A percentile compares a stretch with the other conserved stretches of the same genome.
Conservation (phyloP, 2,888 invertebrate species). For the Carcina quercana region DNA sequence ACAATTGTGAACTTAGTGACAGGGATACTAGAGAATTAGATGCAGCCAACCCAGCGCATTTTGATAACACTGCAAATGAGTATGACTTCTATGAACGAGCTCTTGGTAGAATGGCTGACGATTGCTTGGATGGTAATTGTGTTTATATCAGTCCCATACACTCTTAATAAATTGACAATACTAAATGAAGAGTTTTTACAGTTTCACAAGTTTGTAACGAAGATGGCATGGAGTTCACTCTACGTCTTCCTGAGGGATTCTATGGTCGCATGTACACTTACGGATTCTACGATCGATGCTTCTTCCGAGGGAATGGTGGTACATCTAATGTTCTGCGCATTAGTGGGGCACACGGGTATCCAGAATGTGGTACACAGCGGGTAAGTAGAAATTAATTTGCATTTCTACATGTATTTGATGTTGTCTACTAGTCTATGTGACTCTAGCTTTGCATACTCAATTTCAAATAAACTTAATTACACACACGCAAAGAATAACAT, state of each 20-base stretch:
- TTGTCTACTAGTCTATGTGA: no score
- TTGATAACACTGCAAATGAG: slow-evolving; percentile 88
- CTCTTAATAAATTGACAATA: not conserved
- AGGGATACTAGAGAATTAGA: slow-evolving; percentile 89
- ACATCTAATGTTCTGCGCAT: slow-evolving; percentile 88
- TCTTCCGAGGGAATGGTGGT: slow-evolving; percentile 93
- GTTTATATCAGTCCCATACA: not conserved
- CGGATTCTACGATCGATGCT: slow-evolving; percentile 92
- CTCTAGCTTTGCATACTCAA: no score
- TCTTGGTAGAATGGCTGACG: slow-evolving; percentile 81
- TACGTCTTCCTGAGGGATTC: slow-evolving; percentile 91
- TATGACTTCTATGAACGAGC: slow-evolving; percentile 88
- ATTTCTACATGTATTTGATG: no score
- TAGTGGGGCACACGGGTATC: slow-evolving; percentile 93
- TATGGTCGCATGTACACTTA: slow-evolving; percentile 93
- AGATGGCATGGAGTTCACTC: slow-evolving; percentile 95
- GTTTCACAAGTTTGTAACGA: slow-evolving; percentile 94
- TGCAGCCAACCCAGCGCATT: slow-evolving; percentile 87
- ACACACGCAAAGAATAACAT: no score
- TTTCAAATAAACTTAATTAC: no score
- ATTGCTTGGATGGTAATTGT: slow-evolving; percentile 87
- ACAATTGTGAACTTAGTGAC: slow-evolving; percentile 94
- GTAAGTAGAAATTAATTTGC: no score
- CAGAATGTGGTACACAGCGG: slow-evolving; percentile 92
- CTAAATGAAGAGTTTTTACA: slow-evolving; percentile 37